Base-by-base conservation (phyloP, 1,140 invertebrate species). In the Hylaeus volcanicus region DNA sequence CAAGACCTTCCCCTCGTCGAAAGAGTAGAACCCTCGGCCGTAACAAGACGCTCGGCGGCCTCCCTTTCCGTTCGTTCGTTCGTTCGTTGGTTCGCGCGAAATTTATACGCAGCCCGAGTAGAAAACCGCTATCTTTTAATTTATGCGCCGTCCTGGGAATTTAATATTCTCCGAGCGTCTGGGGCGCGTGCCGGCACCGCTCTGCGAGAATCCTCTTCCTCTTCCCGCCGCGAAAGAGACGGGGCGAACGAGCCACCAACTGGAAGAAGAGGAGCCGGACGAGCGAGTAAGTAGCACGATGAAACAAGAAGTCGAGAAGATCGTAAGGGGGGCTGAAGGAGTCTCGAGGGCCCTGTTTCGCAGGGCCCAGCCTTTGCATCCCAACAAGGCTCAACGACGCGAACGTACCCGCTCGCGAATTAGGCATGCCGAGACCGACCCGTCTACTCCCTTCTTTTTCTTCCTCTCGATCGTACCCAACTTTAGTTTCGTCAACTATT, bases 41-140 rank as follows among this genome's bases (percentile, higher is more conserved):
- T 37, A 72, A 73, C 41, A 45, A 53, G 15, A 39, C 53, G 69
- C 61, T 15, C 45, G 8, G 0, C 12, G 1, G 11, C 12, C n/a
- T 55, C 60, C 43, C 53, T 26, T 14, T 70, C 4, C 55, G 45
- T 79, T 66, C 65, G 72, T 76, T 61, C 65, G 72, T 76, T 61
- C 75, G 45, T 73, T 60, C 39, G 39, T 79, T 39, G 60, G 68
- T 73, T 86, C 83, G 66, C 61, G 70, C 45, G 81, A 86, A 91
- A 91, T 91, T 91, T 90, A 91, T 89, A 88, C 89, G 83, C 82
- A 90, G 81, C 75, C 77, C 43, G 77, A 88, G 84, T 87, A 84
- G 83, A 89, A 86, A 90, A 89, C 89, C 87, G 88, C 89, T 91
- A 91, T 91, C 90, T 91, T 92, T 92, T 92, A 92, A 92, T 92